A percentile compares a stretch with the other conserved stretches of the same genome.
phyloP scores from a whole-genome alignment of 2,888 invertebrate species.

The Anticlea derivata region DNA sequence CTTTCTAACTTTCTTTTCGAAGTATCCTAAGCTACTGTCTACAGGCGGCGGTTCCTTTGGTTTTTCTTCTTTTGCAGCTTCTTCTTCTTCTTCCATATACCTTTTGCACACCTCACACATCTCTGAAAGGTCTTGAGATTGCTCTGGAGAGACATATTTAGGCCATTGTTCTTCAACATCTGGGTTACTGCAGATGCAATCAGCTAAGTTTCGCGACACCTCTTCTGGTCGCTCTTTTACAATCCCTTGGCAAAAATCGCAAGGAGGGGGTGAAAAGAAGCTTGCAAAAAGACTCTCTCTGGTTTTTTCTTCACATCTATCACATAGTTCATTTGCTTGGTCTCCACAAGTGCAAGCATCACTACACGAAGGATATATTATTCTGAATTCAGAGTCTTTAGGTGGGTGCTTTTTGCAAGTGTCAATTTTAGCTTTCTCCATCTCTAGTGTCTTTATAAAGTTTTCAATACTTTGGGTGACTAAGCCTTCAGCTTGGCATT shows the following conservation, averaged over 20 bases:
- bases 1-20: conserved; percentile 46
- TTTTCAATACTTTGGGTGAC: conserved; percentile 41
- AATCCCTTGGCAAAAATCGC: conserved; percentile 10
- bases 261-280: conserved; percentile 8
- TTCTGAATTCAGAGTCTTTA: conserved; percentile 10
- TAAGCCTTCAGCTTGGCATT: conserved; percentile 42
- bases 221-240: neutral
- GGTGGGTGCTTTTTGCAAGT: neutral
- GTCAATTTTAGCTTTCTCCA: conserved; percentile 40
- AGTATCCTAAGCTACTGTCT: conserved; percentile 42
- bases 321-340: conserved; percentile 12
- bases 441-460: conserved; percentile 42
- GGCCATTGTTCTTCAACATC: neutral
- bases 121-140: neutral
- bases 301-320: neutral
- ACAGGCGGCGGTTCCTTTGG: neutral
- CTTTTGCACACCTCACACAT: conserved; percentile 21
- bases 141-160: conserved; percentile 3
- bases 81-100: conserved; percentile 1
- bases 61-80: neutral
- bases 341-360: conserved; percentile 24
- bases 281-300: neutral
- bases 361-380: conserved; percentile 13
- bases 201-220: neutral
- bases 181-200: neutral